Evolutionary conservation across 2,888 invertebrate species (phyloP).

Genomic region (Synergus itoensis): DNA sequence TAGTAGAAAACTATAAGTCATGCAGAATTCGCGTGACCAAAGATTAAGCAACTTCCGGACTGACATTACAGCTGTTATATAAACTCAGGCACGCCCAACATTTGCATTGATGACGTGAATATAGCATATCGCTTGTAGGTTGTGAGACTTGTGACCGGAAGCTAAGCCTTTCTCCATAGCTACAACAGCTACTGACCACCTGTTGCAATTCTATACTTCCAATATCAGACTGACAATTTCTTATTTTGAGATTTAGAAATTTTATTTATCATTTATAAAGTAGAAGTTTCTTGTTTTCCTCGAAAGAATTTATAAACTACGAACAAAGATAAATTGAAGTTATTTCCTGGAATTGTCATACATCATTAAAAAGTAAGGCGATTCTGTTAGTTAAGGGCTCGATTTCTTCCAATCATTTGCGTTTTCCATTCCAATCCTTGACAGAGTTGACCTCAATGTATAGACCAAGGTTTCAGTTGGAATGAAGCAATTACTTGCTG

Average conservation of each 20-base stretch:
- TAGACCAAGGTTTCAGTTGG: conserved; percentile 53
- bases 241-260: neutral
- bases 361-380: too few species aligned
- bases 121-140: conserved; percentile 70
- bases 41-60: conserved; percentile 36
- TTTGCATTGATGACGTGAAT: conserved; percentile 75
- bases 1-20: conserved; percentile 40
- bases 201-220: conserved; percentile 76
- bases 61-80: conserved; percentile 66
- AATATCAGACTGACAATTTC: conserved; percentile 42
- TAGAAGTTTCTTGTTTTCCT: too few species aligned
- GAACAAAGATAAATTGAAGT: too few species aligned
- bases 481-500: conserved; percentile 76
- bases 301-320: too few species aligned
- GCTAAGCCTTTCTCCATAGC: conserved; percentile 69
- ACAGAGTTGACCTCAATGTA: conserved; percentile 49
- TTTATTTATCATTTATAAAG: neutral
- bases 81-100: conserved; percentile 71
- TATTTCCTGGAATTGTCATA: too few species aligned
- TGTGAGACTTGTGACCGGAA: conserved; percentile 61
- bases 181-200: conserved; percentile 75
- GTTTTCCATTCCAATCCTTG: neutral
- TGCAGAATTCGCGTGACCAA: conserved; percentile 55
- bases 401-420: neutral
- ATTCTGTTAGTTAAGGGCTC: neutral